A percentile compares a stretch with the other conserved stretches of the same genome.
phyloP scores from a whole-genome alignment of 2,888 invertebrate genomes.

The Pedicia rivosa region DNA sequence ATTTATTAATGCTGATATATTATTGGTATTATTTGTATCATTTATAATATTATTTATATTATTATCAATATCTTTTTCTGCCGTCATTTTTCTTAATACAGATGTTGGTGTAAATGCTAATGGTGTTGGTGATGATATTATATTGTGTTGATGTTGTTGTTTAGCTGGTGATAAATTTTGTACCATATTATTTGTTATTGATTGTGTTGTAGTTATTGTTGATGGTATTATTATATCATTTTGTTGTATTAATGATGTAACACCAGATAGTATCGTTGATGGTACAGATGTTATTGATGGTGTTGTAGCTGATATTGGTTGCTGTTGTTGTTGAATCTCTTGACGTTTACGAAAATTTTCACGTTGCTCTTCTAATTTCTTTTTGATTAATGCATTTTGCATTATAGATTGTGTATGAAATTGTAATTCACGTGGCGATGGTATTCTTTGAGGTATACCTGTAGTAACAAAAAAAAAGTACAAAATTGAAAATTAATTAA shows the following conservation, averaged over 20 bases:
- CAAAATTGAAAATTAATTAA: not conserved
- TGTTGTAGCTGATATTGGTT: constrained; percentile 7
- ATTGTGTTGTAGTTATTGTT: not conserved
- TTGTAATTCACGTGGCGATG: constrained; percentile 70
- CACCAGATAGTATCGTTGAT: constrained; percentile 7
- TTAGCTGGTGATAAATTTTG: constrained; percentile 4
- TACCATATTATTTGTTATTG: no score
- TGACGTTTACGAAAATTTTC: constrained; percentile 71
- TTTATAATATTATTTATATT: not conserved
- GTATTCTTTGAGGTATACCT: constrained; percentile 56
- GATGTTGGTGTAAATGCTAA: constrained; percentile 87
- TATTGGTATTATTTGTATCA: constrained; percentile 17
- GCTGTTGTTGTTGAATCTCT: constrained; percentile 32
- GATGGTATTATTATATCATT: not conserved
- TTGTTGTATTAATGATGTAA: constrained; percentile 1
- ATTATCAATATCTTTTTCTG: constrained; percentile 58
- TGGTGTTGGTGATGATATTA: constrained; percentile 42
- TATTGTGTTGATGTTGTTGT: constrained; percentile 18
- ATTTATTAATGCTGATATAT: constrained; percentile 24
- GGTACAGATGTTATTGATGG: constrained; percentile 8
- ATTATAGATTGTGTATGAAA: constrained; percentile 76
- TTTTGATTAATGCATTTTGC: constrained; percentile 74
- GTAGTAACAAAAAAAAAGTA: constrained; percentile 8
- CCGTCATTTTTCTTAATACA: constrained; percentile 87
- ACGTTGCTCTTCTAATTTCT: constrained; percentile 75